Conservation (phyloP, 2,797 vertebrate species). For the Darevskia mixta region DNA sequence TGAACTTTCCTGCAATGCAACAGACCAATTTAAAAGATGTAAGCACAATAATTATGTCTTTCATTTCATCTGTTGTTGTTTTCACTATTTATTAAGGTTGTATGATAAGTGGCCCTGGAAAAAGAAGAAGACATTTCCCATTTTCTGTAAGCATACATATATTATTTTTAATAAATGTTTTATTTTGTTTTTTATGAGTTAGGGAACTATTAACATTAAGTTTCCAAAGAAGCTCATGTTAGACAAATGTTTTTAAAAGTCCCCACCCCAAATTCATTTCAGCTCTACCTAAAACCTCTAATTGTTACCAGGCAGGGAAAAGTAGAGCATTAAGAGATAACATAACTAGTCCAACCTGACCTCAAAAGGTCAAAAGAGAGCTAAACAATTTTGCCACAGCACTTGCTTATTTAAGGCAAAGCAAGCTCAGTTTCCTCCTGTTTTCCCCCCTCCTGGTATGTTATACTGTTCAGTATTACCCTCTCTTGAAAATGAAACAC, state of each 20-base stretch:
- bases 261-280: constrained; percentile 17
- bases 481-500: constrained; percentile 44
- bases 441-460: constrained; percentile 59
- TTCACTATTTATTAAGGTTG: too few species aligned
- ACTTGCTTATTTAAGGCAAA: constrained; percentile 82
- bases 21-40: too few species aligned
- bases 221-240: constrained; percentile 71
- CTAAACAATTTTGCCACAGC: constrained; percentile 84
- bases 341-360: constrained; percentile 84
- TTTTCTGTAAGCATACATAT: too few species aligned
- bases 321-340: constrained; percentile 83
- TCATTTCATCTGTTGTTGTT: too few species aligned
- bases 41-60: too few species aligned
- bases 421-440: constrained; percentile 77
- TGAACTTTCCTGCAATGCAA: too few species aligned
- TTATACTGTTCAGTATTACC: constrained; percentile 63
- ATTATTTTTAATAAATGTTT: too few species aligned
- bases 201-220: background rate
- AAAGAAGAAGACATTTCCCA: too few species aligned
- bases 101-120: too few species aligned
- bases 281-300: constrained; percentile 73
- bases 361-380: constrained; percentile 80
- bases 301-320: constrained; percentile 84
- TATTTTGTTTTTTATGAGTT: background rate
- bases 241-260: constrained; percentile 70